A percentile compares a stretch with the other conserved stretches of the same genome.
Conservation (phyloP, 1,140 invertebrate genomes). For the Oncopeltus fasciatus region DNA sequence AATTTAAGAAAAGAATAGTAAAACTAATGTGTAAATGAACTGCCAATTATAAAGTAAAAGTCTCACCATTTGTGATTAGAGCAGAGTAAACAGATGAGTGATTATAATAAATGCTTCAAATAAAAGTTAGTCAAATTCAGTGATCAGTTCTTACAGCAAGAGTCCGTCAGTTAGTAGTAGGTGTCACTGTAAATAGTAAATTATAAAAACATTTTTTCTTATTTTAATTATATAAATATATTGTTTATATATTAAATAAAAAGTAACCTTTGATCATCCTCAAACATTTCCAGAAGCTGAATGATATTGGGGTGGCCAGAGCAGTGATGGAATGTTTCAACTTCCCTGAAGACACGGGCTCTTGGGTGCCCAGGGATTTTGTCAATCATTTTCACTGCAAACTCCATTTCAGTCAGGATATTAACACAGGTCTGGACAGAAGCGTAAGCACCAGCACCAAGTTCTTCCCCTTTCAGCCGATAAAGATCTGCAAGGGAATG, state of each 20-base stretch:
- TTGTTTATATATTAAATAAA: too few relatives aligned
- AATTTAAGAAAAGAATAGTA: too few relatives aligned
- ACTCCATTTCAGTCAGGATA: constrained; percentile 80
- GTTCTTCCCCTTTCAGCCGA: constrained; percentile 81
- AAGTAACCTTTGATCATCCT: constrained; percentile 77
- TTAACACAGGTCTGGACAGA: constrained; percentile 87
- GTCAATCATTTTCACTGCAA: constrained; percentile 94
- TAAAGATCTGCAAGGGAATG: constrained; percentile 65
- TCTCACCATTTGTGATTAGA: too few relatives aligned
- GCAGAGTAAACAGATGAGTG: too few relatives aligned
- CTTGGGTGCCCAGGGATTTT: constrained; percentile 85
- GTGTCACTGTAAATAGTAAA: too few relatives aligned
- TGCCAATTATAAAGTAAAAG: too few relatives aligned
- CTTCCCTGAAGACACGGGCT: constrained; percentile 88
- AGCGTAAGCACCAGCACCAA: constrained; percentile 92
- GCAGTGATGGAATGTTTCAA: constrained; percentile 96
- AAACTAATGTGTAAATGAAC: too few relatives aligned
- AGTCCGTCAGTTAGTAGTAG: too few relatives aligned
- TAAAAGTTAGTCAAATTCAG: too few relatives aligned
- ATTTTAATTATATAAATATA: too few relatives aligned
- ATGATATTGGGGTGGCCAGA: constrained; percentile 93
- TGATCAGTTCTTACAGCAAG: too few relatives aligned
- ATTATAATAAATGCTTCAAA: too few relatives aligned
- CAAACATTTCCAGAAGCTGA: constrained; percentile 92
- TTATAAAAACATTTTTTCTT: neutral